Base-by-base conservation (phyloP, 2,113 vertebrate species). In the Nannobrachium achirus region DNA sequence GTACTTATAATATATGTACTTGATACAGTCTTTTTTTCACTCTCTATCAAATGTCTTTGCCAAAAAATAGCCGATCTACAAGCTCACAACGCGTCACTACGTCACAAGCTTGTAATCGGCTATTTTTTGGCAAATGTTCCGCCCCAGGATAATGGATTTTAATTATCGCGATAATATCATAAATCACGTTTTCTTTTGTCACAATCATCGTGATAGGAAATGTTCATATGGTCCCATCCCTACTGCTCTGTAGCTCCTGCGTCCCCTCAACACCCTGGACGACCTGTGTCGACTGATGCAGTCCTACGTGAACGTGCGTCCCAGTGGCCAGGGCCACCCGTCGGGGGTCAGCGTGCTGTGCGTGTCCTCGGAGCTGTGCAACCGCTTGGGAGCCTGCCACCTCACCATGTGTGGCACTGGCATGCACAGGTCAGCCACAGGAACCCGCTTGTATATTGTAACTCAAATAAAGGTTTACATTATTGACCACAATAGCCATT, bases 281-380 rank as follows among this genome's bases (percentile, higher is more conserved):
- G 97, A 99, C 84, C 96, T 99, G 2, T 98, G 95, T 73, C 94
- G 96, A 40, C 92, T 99, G 46, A 94, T 98, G 95, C 97, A 98
- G 89, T 94, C 94, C 9, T 94, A 95, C 9, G 82, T 96, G 56
- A 93, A 93, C 7, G 80, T 88, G 66, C 96, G 94, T 33, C 71
- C 91, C 0, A 14, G 8, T 0, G 73, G 90, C 50, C 73, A 92
- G 0, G 93, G 92, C 78, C 91, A 92, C 10, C 72, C 92, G 0
- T 75, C 93, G 0, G 96, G 95, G 9, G 93, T 96, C 5, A 94
- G 94, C 11, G 89, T 98, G 72, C 88, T 99, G 38, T 93, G 95
- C 6, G 83, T 98, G 56, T 98, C 97, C 61, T 96, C 95, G 0
- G 98, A 99, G 91, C 95, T 99, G 77, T 99, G 98, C 53, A 98